phyloP scores from a whole-genome alignment of 2,113 vertebrate species.

The Otolemur garnettii region DNA sequence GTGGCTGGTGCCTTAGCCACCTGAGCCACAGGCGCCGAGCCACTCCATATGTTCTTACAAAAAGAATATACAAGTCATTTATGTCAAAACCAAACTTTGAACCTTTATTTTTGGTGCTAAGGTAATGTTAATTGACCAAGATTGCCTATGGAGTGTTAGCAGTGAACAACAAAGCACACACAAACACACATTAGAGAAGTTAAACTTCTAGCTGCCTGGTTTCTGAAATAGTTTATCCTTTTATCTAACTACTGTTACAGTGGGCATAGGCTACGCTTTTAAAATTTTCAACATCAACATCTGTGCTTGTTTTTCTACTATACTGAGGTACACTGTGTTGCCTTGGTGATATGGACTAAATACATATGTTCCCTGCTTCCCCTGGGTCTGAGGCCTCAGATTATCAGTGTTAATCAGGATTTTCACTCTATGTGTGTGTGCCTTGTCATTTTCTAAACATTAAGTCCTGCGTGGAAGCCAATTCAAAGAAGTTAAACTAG shows the following conservation, averaged over 20 bases:
- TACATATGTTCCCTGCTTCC: slow-evolving; percentile 49
- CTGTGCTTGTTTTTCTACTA: slow-evolving; percentile 74
- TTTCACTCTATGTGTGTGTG: neutral
- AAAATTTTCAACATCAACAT: slow-evolving; percentile 72
- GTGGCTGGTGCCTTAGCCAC: too few species aligned
- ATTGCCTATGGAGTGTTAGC: slow-evolving; percentile 21
- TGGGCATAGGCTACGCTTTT: slow-evolving; percentile 57
- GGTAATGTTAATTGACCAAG: slow-evolving; percentile 61
- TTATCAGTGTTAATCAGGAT: slow-evolving; percentile 28
- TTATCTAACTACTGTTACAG: slow-evolving; percentile 42
- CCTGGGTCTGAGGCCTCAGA: slow-evolving; percentile 29
- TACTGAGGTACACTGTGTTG: slow-evolving; percentile 63
- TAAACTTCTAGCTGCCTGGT: slow-evolving; percentile 55
- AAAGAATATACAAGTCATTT: slow-evolving; percentile 25
- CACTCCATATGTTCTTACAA: slow-evolving; percentile 56
- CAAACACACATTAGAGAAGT: slow-evolving; percentile 21
- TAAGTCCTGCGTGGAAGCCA: neutral
- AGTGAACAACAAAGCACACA: slow-evolving; percentile 30
- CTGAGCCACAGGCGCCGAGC: too few species aligned
- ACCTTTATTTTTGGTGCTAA: slow-evolving; percentile 59
- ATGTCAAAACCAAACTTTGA: slow-evolving; percentile 52
- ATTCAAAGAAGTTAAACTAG: slow-evolving; percentile 57
- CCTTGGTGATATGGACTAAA: slow-evolving; percentile 68
- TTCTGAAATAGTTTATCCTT: slow-evolving; percentile 68
- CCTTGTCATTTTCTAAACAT: slow-evolving; percentile 51